phyloP scores from a whole-genome alignment of 2,797 vertebrate genomes.

The Tenualosa ilisha region DNA sequence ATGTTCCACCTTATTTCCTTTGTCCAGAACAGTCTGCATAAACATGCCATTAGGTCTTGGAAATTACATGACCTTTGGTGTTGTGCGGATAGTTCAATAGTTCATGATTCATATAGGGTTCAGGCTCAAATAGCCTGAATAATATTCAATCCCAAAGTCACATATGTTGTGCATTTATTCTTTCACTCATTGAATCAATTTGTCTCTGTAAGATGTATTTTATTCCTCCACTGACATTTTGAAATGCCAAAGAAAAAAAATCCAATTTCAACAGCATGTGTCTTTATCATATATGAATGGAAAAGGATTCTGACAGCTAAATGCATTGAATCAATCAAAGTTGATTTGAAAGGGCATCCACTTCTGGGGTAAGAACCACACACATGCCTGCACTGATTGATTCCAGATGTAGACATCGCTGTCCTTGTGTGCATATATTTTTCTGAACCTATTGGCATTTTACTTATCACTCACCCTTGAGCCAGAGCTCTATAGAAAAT shows the following conservation, averaged over 20 bases:
- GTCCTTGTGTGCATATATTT: background rate
- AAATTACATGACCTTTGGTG: background rate
- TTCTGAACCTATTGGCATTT: background rate
- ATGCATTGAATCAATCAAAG: background rate
- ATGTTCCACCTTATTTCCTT: background rate
- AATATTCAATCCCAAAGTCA: background rate
- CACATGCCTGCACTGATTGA: background rate
- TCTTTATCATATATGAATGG: background rate
- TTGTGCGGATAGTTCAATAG: background rate
- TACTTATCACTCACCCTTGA: background rate
- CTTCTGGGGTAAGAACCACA: background rate
- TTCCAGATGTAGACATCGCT: background rate
- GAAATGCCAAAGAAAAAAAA: background rate
- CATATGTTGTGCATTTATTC: background rate
- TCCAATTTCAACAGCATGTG: background rate
- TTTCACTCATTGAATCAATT: background rate
- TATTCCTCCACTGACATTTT: conserved; percentile 7
- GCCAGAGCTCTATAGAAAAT: background rate
- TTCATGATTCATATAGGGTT: background rate
- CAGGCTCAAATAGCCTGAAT: background rate
- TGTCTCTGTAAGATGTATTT: background rate
- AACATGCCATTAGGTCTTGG: background rate
- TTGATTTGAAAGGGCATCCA: background rate
- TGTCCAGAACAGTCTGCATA: background rate
- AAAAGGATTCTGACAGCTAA: background rate